Base-by-base conservation (phyloP, 30 jellyfish, hydroid and myxozoan genomes). In the Aurelia aurita complex sp. Pacific region DNA sequence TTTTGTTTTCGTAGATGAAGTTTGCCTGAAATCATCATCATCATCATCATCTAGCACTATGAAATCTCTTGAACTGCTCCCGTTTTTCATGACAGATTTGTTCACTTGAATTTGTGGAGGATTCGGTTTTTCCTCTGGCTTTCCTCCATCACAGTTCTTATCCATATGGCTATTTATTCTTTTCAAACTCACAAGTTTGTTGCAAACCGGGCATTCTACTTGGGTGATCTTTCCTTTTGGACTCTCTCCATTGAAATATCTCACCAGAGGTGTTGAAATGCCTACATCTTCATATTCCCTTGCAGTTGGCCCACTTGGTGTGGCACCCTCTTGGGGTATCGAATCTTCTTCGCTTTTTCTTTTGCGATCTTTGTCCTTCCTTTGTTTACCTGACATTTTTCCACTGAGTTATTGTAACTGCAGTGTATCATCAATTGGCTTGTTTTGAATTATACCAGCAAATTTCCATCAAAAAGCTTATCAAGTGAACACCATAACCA, bases 81-180 rank as follows among this genome's bases (percentile, higher is more conserved):
- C 16, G 4, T 9, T 62, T 38, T 77, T 46, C 43, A 63, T 2
- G 10, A 12, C 77, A 55, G 23, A 9, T 46, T 17, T 51, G 46
- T 3, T 2, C 62, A 12, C 65, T 19, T 0, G 57, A 0, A 0
- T 46, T 9, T 46, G 6, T 46, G 57, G 15, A 46, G 57, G 2
- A 46, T 46, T 14, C 11, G 1, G 15, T 46, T 46, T 7, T 46
- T 46, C 57, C 11, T 46, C 57, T 46, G 15, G 57, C 14, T 12
- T 46, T 17, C 66, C 69, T 17, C 54, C 75, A 34, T 57, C 81
- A 65, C 61, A 64, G 40, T 23, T 29, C 29, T 66, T 68, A 23
- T 80, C 74, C 74, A 54, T 19, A 34, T 80, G 89, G 52, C 35
- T 42, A 18, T 80, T 80, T 13, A 64, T 79, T 63, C 81, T 65